phyloP scores from a whole-genome alignment of 35 echinoderm and acorn worm genomes.

The Apostichopus parvimensis region DNA sequence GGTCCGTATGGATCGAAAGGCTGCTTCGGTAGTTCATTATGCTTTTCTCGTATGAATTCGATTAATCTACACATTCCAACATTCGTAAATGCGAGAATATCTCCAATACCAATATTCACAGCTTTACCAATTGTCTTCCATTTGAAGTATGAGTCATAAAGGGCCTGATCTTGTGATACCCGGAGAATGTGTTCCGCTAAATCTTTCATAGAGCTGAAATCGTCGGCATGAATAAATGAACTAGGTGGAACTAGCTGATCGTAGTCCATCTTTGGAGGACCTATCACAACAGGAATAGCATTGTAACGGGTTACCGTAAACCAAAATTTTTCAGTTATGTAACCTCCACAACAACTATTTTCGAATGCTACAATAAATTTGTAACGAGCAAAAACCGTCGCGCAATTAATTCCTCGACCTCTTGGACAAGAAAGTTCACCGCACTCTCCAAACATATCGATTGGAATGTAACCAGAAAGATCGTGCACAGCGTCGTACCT shows the following conservation, averaged over 20 bases:
- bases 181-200: conserved; percentile 13
- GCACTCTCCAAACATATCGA: conserved; percentile 23
- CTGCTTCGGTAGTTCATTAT: not conserved
- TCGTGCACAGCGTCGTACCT: not conserved
- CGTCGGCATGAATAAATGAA: conserved; percentile 20
- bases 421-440: conserved; percentile 4
- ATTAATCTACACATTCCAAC: not conserved
- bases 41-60: not conserved
- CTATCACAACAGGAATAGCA: conserved; percentile 1
- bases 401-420: not conserved
- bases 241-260: not conserved
- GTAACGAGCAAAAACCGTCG: not conserved
- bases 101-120: not conserved
- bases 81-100: not conserved
- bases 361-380: conserved; percentile 15
- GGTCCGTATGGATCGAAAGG: not conserved
- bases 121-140: not conserved
- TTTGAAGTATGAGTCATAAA: conserved; percentile 3
- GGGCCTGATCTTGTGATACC: not conserved
- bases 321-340: conserved; percentile 48
- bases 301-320: not conserved
- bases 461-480: not conserved
- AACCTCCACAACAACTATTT: not conserved
- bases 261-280: conserved; percentile 12
- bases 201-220: conserved; percentile 1